Percentiles rank a stretch among this genome's conserved stretches.
phyloP scores from a whole-genome alignment of 1,140 invertebrate genomes.

The Periplaneta americana region DNA sequence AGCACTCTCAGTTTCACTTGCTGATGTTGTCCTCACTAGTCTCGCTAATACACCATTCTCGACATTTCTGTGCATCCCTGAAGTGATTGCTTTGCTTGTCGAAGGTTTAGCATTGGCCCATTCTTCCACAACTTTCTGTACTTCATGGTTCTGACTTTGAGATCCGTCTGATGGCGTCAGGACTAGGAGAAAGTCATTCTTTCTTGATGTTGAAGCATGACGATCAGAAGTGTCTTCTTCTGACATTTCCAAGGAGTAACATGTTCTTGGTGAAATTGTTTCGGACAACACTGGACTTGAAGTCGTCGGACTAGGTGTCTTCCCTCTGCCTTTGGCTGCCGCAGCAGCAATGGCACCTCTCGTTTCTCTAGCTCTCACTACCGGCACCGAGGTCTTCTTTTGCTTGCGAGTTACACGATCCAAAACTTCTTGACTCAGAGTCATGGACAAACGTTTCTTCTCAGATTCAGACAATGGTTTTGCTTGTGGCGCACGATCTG shows the following conservation, averaged over 20 bases:
- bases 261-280: conserved; percentile 42
- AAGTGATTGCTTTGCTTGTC: conserved; percentile 15
- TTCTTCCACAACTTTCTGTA: conserved; percentile 41
- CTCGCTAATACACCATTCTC: conserved; percentile 32
- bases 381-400: conserved; percentile 40
- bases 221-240: conserved; percentile 33
- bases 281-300: conserved; percentile 27
- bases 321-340: conserved; percentile 26
- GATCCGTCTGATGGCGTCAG: conserved; percentile 38
- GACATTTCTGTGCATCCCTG: conserved; percentile 23
- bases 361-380: conserved; percentile 54
- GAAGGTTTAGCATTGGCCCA: conserved; percentile 33
- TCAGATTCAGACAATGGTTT: conserved; percentile 57
- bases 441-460: conserved; percentile 64
- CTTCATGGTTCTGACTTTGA: conserved; percentile 33
- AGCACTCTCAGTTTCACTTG: conserved; percentile 56
- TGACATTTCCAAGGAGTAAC: conserved; percentile 46
- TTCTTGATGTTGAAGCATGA: conserved; percentile 26
- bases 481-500: neutral
- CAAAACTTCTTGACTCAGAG: conserved; percentile 63
- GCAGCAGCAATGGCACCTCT: conserved; percentile 54
- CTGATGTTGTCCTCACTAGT: conserved; percentile 22
- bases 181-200: conserved; percentile 44
- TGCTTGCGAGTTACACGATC: conserved; percentile 46
- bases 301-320: conserved; percentile 24